Evolutionary conservation across 2,113 vertebrate genomes (phyloP).

Genomic region (human (Homo sapiens)): GRCh38 chr21:21463001-21463500

Average conservation of each 20-base stretch:
- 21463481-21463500: not conserved
- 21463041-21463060: not conserved
- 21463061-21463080: slow-evolving; percentile 23
- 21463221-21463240: slow-evolving; percentile 13
- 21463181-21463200: slow-evolving; percentile 24
- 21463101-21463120: not conserved
- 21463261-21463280: not conserved
- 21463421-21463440: not conserved
- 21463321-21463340: slow-evolving; percentile 34
- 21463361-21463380: slow-evolving; percentile 2
- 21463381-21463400: slow-evolving; percentile 5
- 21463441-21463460: not conserved
- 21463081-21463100: not conserved
- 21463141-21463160: not conserved
- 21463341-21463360: slow-evolving; percentile 40
- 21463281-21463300: slow-evolving; percentile 35
- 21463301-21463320: not conserved
- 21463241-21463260: slow-evolving; percentile 34
- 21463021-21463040: slow-evolving; percentile 13
- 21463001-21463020: not conserved
- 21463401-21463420: not conserved
- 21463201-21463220: not conserved
- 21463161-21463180: slow-evolving; percentile 37
- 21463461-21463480: not conserved
- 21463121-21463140: slow-evolving; percentile 33